Conservation (phyloP, 2,888 invertebrate genomes). For the Endomychus coccineus region DNA sequence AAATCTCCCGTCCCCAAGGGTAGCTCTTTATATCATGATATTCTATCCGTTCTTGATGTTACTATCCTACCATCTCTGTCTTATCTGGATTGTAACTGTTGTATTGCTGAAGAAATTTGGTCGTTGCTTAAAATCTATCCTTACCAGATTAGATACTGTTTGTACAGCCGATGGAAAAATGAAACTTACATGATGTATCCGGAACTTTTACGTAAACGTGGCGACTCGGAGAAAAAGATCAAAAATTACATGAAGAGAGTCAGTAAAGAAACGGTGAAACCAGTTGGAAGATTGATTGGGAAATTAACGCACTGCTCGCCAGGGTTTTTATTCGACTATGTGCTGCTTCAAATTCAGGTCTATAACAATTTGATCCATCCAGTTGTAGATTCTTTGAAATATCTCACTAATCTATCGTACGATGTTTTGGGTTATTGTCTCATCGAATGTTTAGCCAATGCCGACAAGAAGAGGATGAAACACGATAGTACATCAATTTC, state of each 20-base stretch:
- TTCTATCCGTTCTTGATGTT: slow-evolving; percentile 79
- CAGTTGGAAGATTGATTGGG: slow-evolving; percentile 90
- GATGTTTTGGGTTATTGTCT: slow-evolving; percentile 95
- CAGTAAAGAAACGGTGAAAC: slow-evolving; percentile 97
- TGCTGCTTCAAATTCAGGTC: slow-evolving; percentile 42
- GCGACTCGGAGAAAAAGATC: slow-evolving; percentile 82
- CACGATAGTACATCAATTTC: slow-evolving; percentile 89
- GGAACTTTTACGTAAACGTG: slow-evolving; percentile 72
- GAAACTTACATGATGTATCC: slow-evolving; percentile 79
- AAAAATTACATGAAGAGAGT: slow-evolving; percentile 96
- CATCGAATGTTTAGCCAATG: slow-evolving; percentile 82
- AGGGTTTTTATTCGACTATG: slow-evolving; percentile 92
- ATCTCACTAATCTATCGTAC: slow-evolving; percentile 88
- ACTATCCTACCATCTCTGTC: slow-evolving; percentile 86
- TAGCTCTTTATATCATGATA: slow-evolving; percentile 69
- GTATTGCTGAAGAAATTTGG: slow-evolving; percentile 95
- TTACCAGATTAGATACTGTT: slow-evolving; percentile 73
- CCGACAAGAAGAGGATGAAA: slow-evolving; percentile 69
- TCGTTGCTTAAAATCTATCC: slow-evolving; percentile 78
- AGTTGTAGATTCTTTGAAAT: slow-evolving; percentile 96
- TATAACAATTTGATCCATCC: slow-evolving; percentile 54
- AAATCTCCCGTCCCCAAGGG: slow-evolving; percentile 31
- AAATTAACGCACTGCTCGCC: slow-evolving; percentile 96
- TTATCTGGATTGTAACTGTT: slow-evolving; percentile 89
- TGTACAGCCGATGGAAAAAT: slow-evolving; percentile 96